Base-by-base conservation (phyloP, 2,113 vertebrate genomes). In the Vanacampus margaritifer region DNA sequence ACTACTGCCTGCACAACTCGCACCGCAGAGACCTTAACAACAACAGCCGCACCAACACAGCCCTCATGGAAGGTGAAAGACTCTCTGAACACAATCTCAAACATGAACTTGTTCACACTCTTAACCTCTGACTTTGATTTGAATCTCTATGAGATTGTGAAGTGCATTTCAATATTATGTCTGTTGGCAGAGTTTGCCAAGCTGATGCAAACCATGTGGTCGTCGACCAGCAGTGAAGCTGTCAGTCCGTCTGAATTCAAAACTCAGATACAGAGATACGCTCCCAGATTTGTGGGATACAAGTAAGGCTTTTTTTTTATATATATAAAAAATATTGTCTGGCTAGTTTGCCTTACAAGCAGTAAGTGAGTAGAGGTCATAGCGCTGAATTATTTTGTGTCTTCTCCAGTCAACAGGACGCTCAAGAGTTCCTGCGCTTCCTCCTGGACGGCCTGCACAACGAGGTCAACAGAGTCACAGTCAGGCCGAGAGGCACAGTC, bases 231-330 rank as follows among this genome's bases (percentile, higher is more conserved):
- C 87, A 94, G 94, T 0, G 97, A 98, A 0, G 94, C 93, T 0
- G 94, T 99, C 88, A 97, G 95, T 79, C 97, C 97, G 0, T 98
- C 94, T 0, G 96, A 98, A 75, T 99, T 99, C 89, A 99, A 98
- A 90, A 98, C 94, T 0, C 97, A 99, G 92, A 99, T 99, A 84
- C 97, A 99, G 93, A 94, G 95, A 95, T 98, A 94, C 0, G 97
- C 97, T 0, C 97, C 97, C 0, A 93, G 97, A 89, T 99, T 99
- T 1, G 94, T 99, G 0, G 96, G 97, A 82, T 98, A 98, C 89
- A 99, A 96, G 97, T 98, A 91, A 92, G 95, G 51, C 16, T 21
- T 23, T 14, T 45, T 45, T 45, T 17, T 46, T 39, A 37, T 37
- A 1, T 39, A 10, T 39, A 1, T 39, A 10, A 41, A 17, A 21